phyloP scores from a whole-genome alignment of 2,797 vertebrate genomes.

The Malacoraja senta region DNA sequence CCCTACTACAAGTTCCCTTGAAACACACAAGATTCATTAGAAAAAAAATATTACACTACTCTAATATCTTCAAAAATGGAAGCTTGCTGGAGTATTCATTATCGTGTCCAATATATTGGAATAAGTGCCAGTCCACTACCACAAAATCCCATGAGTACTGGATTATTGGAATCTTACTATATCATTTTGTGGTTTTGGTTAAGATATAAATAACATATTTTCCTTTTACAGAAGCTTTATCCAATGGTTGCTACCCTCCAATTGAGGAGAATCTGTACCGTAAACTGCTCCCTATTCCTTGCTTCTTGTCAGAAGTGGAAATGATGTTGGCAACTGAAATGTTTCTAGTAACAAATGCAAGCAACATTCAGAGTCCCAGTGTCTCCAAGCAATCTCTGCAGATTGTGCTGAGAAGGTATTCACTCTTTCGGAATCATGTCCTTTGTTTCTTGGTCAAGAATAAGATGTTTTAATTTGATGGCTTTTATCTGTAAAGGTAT shows the following conservation, averaged over 20 bases:
- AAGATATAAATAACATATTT: neutral
- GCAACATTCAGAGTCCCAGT: conserved; percentile 53
- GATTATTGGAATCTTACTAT: no score
- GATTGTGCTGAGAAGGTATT: conserved; percentile 78
- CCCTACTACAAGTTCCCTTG: no score
- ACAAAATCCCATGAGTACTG: no score
- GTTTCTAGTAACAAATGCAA: conserved; percentile 73
- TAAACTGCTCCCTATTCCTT: conserved; percentile 67
- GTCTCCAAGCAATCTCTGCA: conserved; percentile 53
- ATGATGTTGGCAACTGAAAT: conserved; percentile 81
- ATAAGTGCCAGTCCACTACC: no score
- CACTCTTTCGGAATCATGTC: neutral
- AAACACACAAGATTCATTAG: no score
- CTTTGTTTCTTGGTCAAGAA: no score
- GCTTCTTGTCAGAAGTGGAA: conserved; percentile 74
- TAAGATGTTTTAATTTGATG: neutral
- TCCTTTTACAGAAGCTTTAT: conserved; percentile 65
- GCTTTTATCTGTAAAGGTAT: conserved; percentile 47
- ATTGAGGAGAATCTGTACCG: conserved; percentile 59
- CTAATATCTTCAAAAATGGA: no score
- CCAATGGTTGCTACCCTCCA: conserved; percentile 69
- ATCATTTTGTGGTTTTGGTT: neutral
- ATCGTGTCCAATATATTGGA: no score
- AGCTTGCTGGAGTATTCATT: no score
- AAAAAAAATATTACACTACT: no score